Evolutionary conservation across 2,113 vertebrate species (phyloP).

Genomic region (Prietella phreatophila): DNA sequence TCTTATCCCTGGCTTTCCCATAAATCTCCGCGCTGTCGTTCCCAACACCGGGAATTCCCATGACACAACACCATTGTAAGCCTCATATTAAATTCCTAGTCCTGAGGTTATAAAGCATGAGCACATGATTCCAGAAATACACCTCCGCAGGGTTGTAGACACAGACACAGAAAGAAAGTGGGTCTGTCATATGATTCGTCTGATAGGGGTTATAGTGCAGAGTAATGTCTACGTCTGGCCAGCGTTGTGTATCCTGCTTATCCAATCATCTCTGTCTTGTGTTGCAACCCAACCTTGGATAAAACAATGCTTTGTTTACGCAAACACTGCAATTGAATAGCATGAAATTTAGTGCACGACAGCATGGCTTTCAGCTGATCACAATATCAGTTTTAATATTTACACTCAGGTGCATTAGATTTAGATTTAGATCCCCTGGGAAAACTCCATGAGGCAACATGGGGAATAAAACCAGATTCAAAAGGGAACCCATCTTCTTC

Average conservation of each 20-base stretch:
- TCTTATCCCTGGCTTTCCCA: conserved; percentile 11
- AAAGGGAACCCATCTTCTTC: too few relatives aligned
- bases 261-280: background rate
- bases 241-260: background rate
- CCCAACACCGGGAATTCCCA: conserved; percentile 26
- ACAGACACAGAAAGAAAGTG: background rate
- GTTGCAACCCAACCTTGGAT: background rate
- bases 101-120: conserved; percentile 11
- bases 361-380: background rate
- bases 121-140: background rate
- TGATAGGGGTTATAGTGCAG: background rate
- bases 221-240: background rate
- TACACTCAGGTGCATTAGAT: too few relatives aligned
- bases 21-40: conserved; percentile 2
- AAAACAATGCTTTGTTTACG: background rate
- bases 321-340: background rate
- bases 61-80: conserved; percentile 24
- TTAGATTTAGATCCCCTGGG: too few relatives aligned
- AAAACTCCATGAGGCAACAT: too few relatives aligned
- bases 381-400: too few relatives aligned
- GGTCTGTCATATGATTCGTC: conserved; percentile 9
- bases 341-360: background rate
- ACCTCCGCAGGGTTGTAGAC: background rate
- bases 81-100: conserved; percentile 33
- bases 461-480: too few relatives aligned